phyloP scores from a whole-genome alignment of 2,888 invertebrate species.

The Tortrix viridana region DNA sequence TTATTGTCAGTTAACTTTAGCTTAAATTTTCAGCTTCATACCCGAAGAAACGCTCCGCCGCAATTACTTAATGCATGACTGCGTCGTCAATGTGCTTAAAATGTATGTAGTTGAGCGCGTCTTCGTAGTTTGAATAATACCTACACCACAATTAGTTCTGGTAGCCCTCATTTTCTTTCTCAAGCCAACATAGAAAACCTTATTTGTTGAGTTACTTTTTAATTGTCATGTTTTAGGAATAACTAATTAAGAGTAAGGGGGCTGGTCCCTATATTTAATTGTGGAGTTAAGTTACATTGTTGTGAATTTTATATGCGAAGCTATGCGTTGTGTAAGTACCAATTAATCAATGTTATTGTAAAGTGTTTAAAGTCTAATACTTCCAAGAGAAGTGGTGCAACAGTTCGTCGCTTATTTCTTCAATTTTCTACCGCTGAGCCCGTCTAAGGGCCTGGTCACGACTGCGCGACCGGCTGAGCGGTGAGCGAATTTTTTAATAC shows the following conservation, averaged over 20 bases:
- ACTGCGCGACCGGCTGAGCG: too few relatives aligned
- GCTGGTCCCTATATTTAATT: conserved; percentile 74
- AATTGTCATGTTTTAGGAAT: conserved; percentile 59
- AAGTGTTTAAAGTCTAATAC: conserved; percentile 45
- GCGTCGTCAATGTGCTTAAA: too few relatives aligned
- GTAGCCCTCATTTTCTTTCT: conserved; percentile 7
- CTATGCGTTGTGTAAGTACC: conserved; percentile 63
- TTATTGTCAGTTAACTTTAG: too few relatives aligned
- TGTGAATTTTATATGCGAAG: conserved; percentile 74
- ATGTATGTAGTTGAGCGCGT: too few relatives aligned
- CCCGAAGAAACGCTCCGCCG: too few relatives aligned
- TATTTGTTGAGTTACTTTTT: conserved; percentile 46
- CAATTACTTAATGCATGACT: too few relatives aligned
- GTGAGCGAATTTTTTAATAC: too few relatives aligned
- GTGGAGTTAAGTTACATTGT: conserved; percentile 65
- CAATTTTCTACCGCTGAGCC: too few relatives aligned
- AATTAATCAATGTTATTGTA: conserved; percentile 66
- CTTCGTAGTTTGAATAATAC: neutral
- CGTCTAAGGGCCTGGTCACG: too few relatives aligned
- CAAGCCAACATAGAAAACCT: conserved; percentile 16
- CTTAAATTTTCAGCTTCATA: too few relatives aligned
- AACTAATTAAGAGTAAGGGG: conserved; percentile 65
- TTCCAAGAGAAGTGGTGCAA: conserved; percentile 41
- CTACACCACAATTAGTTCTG: neutral
- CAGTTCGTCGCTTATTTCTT: conserved; percentile 41